A percentile compares a stretch with the other conserved stretches of the same genome.
phyloP scores from a whole-genome alignment of 2,113 vertebrate genomes.

The Callopanchax toddi region DNA sequence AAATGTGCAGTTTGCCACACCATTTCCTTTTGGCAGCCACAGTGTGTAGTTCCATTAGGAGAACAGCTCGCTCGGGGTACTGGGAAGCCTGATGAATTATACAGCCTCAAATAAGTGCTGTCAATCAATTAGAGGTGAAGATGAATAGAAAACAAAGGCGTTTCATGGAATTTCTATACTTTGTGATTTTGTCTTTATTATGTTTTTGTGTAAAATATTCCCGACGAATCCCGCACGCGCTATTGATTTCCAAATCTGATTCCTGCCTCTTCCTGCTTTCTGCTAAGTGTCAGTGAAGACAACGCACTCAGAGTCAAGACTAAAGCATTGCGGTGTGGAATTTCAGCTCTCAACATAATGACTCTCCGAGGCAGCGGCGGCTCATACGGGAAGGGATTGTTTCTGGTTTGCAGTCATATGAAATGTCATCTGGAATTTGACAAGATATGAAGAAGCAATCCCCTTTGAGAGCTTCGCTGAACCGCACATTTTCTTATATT shows the following conservation, averaged over 20 bases:
- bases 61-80: conserved; percentile 49
- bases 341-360: conserved; percentile 68
- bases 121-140: conserved; percentile 55
- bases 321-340: conserved; percentile 67
- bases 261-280: conserved; percentile 44
- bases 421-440: conserved; percentile 82
- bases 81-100: conserved; percentile 63
- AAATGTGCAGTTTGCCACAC: conserved; percentile 62
- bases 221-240: conserved; percentile 1
- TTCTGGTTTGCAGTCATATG: conserved; percentile 78
- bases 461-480: conserved; percentile 74
- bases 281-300: conserved; percentile 69
- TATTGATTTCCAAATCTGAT: conserved; percentile 59
- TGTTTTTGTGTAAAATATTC: conserved; percentile 32
- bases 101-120: conserved; percentile 57
- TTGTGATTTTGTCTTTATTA: conserved; percentile 13
- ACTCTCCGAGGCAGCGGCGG: conserved; percentile 69
- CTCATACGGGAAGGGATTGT: conserved; percentile 66
- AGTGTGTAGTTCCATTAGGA: conserved; percentile 56
- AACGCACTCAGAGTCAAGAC: conserved; percentile 60
- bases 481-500: conserved; percentile 73
- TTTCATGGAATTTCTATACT: conserved; percentile 27
- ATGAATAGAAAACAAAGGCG: conserved; percentile 48
- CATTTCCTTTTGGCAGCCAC: conserved; percentile 59
- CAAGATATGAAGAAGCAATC: conserved; percentile 77